Evolutionary conservation across 2,888 invertebrate species (phyloP), one percentile per base, ranked within the genome.

Genomic region (Acanthosepion esculentum): DNA sequence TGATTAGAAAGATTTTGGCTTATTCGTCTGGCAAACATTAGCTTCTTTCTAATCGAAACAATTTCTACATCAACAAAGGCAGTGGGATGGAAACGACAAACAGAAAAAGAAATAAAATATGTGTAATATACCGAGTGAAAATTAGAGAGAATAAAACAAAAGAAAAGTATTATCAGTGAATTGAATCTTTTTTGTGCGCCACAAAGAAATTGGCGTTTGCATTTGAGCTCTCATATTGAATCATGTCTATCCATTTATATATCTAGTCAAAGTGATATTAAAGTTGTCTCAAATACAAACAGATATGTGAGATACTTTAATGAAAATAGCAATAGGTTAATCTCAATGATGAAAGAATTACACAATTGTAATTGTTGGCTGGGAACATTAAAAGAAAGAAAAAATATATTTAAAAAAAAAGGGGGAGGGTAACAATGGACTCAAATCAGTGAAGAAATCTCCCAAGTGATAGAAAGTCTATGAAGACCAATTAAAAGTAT

Each of bases 401-500:
- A 78, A 12, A 29, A n/a, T n/a, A 55, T 15, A 20, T 15, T 20
- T 8, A 78, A 0, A 78, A 29, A 78, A 78, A 29, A 41, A 41
- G 3, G 1, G 41, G 41, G 41, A 41, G 33, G 33, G 18, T 33
- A 33, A n/a, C 78, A 33, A 78, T 78, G n/a, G 78, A 78, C 33
- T 78, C n/a, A n/a, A 78, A 78, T 78, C 33, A 33, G 78, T 33
- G n/a, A 78, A 33, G 78, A 78, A 78, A 33, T 78, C 78, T 18
- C 78, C n/a, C 10, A 78, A 23, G 78, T 78, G n/a, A 12, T 4
- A 78, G 2, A n/a, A 8, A 33, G n/a, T n/a, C n/a, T 33, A 78
- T 78, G 33, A 78, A 78, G 78, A 78, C n/a, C n/a, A 78, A 78
- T 78, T 78, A 78, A 78, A 78, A 78, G n/a, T n/a, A 78, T 33